These are phyloP conservation scores for Sinocyclocheilus rhinocerous DNA, from an alignment of 2,113 vertebrate species.

Conservation along the genomic window DNA sequence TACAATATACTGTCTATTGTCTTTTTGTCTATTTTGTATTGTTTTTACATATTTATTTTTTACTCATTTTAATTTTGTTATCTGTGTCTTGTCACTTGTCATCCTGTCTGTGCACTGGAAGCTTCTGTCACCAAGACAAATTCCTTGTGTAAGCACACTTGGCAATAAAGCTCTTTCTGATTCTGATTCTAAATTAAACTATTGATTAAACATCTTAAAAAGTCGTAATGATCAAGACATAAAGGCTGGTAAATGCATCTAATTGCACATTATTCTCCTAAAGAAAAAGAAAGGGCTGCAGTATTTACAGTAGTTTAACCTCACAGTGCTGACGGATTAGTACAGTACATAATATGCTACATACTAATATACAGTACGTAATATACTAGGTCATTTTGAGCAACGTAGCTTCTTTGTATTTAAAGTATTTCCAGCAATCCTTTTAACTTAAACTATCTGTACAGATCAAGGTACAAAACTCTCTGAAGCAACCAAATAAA, in stretches of 20 bases:
- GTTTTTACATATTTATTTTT: too few species aligned
- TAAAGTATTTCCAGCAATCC: background rate
- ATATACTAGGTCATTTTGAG: background rate
- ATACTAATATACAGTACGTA: background rate
- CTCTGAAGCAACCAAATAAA: background rate
- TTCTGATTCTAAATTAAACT: background rate
- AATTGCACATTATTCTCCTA: background rate
- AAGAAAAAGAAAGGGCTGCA: background rate
- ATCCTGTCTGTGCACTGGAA: too few species aligned
- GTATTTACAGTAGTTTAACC: background rate
- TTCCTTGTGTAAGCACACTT: too few species aligned
- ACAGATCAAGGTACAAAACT: background rate
- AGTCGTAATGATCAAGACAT: background rate
- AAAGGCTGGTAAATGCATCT: background rate
- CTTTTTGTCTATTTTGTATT: too few species aligned
- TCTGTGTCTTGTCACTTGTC: too few species aligned
- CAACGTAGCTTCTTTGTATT: background rate
- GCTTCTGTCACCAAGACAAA: too few species aligned
- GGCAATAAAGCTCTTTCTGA: too few species aligned
- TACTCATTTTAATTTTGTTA: too few species aligned
- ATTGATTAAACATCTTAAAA: background rate
- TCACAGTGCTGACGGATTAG: background rate
- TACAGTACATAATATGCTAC: background rate
- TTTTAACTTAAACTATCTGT: background rate
- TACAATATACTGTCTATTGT: too few species aligned